Conservation (phyloP, 2,113 vertebrate species). For the Thermophis baileyi region DNA sequence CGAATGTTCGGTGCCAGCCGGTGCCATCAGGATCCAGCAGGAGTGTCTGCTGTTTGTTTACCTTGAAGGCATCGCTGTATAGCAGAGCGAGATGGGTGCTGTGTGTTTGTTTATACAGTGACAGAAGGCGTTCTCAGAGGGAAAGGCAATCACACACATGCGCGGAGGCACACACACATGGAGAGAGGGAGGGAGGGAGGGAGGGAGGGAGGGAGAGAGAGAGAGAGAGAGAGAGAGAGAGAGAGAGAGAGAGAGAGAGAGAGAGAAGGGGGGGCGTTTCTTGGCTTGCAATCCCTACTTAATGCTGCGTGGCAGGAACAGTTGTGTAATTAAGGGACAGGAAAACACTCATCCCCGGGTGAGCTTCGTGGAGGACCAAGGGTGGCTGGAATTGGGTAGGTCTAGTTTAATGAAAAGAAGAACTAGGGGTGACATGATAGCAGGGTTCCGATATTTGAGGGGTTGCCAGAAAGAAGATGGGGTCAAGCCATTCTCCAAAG, state of each 20-base stretch:
- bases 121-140: constrained; percentile 59
- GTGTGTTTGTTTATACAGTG: constrained; percentile 49
- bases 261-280: not conserved
- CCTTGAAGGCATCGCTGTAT: constrained; percentile 46
- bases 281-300: constrained; percentile 7
- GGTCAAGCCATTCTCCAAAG: not conserved
- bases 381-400: not conserved
- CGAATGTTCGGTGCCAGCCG: not conserved
- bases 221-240: not conserved
- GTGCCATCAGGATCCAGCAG: constrained; percentile 1
- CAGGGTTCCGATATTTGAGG: not conserved
- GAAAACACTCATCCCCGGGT: not conserved
- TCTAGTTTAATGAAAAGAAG: not conserved
- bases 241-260: not conserved
- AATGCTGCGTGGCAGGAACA: constrained; percentile 29
- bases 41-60: constrained; percentile 20
- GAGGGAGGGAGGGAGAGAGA: not conserved
- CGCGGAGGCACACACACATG: not conserved
- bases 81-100: constrained; percentile 43
- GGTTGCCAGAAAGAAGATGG: not conserved
- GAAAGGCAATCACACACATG: not conserved
- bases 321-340: constrained; percentile 33
- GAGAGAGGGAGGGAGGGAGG: not conserved
- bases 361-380: not conserved
- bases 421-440: not conserved